A percentile compares a stretch with the other conserved stretches of the same genome.
These are phyloP conservation scores for Clanis bilineata DNA, from an alignment of 2,888 invertebrate species.

Conservation along the genomic window DNA sequence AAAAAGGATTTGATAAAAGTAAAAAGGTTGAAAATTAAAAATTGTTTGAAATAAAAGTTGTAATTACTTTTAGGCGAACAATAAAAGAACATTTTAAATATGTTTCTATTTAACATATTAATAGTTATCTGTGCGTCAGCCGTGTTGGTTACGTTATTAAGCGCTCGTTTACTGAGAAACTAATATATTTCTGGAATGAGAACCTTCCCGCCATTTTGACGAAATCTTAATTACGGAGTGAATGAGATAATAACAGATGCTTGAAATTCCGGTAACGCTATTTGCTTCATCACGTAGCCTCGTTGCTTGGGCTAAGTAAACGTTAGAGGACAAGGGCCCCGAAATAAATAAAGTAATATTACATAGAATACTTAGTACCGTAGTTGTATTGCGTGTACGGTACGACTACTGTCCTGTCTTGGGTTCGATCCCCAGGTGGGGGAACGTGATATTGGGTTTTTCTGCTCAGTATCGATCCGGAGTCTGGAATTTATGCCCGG, in stretches of 20 bases:
- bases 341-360: not conserved
- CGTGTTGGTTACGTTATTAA: not conserved
- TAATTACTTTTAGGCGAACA: not conserved
- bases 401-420: too few relatives aligned
- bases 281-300: not conserved
- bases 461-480: too few relatives aligned
- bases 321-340: not conserved
- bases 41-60: too few relatives aligned
- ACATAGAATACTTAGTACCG: too few relatives aligned
- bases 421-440: too few relatives aligned
- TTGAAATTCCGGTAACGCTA: not conserved
- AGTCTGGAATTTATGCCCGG: too few relatives aligned
- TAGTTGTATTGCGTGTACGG: too few relatives aligned
- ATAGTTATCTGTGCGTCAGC: not conserved
- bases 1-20: not conserved
- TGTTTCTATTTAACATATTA: not conserved
- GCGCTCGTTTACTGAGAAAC: not conserved
- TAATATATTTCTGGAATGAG: not conserved
- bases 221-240: conserved; percentile 6
- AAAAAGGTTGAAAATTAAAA: too few relatives aligned
- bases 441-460: too few relatives aligned
- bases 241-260: conserved; percentile 1
- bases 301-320: not conserved
- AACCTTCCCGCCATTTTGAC: not conserved
- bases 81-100: not conserved